Percentiles rank a stretch among this genome's conserved stretches.
phyloP scores from a whole-genome alignment of 1,140 invertebrate species.

The Pissodes strobi region DNA sequence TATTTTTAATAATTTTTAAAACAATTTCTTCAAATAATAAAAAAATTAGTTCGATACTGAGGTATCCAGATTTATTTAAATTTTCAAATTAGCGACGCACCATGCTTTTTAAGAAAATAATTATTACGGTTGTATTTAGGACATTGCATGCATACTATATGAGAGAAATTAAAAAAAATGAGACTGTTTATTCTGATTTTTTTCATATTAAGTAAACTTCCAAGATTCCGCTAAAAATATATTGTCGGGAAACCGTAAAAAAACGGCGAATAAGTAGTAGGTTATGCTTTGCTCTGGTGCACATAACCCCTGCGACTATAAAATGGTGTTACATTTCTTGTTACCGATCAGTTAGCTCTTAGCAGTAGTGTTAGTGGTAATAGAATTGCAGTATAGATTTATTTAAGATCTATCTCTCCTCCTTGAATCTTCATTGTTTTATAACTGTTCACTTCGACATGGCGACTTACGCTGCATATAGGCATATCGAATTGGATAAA shows the following conservation, averaged over 20 bases:
- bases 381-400: slow-evolving; percentile 2
- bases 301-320: slow-evolving; percentile 34
- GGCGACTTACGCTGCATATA: slow-evolving; percentile 70
- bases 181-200: too few species aligned
- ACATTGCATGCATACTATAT: too few species aligned
- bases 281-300: slow-evolving; percentile 30
- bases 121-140: too few species aligned
- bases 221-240: neutral
- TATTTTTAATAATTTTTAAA: too few species aligned
- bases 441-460: slow-evolving; percentile 51
- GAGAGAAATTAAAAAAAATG: too few species aligned
- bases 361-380: slow-evolving; percentile 26
- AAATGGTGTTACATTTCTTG: slow-evolving; percentile 35
- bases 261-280: slow-evolving; percentile 21
- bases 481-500: slow-evolving; percentile 71
- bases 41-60: too few species aligned
- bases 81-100: too few species aligned
- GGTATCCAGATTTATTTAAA: too few species aligned
- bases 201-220: slow-evolving; percentile 8
- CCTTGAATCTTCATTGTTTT: slow-evolving; percentile 8
- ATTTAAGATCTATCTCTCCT: slow-evolving; percentile 1
- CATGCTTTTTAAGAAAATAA: too few species aligned
- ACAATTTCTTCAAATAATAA: too few species aligned
- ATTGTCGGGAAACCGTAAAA: slow-evolving; percentile 26
- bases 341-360: slow-evolving; percentile 25